Conservation (phyloP, 2,888 invertebrate genomes). For the Microchrysa polita region DNA sequence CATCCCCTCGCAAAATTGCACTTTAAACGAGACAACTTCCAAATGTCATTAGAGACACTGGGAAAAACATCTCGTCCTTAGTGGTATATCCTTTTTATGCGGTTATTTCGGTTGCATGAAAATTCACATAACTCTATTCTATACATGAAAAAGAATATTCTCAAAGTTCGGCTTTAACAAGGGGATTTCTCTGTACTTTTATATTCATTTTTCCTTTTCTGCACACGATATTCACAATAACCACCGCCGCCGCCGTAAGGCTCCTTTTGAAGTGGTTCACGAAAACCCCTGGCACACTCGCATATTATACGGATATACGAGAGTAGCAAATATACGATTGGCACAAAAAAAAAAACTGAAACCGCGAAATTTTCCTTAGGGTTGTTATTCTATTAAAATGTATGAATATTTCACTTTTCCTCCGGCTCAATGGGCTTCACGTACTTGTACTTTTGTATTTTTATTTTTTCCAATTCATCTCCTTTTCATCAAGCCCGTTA, state of each 20-base stretch:
- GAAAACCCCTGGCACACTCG: not conserved
- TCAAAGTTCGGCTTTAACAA: not conserved
- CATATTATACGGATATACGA: too few relatives aligned
- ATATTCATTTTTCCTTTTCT: too few relatives aligned
- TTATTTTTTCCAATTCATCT: not conserved
- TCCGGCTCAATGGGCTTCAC: too few relatives aligned
- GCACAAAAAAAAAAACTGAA: not conserved
- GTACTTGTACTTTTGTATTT: too few relatives aligned
- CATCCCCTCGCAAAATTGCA: not conserved
- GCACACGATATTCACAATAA: not conserved
- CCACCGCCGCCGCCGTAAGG: not conserved
- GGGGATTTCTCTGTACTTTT: too few relatives aligned
- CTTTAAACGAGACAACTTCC: not conserved
- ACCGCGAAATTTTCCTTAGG: conserved; percentile 28
- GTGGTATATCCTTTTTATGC: conserved; percentile 8
- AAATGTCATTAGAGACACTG: not conserved
- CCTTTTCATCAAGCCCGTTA: not conserved
- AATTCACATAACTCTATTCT: not conserved
- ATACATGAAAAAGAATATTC: not conserved
- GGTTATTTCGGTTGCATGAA: conserved; percentile 10
- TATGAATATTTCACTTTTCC: conserved; percentile 15
- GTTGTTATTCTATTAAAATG: conserved; percentile 26
- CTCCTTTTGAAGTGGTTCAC: not conserved
- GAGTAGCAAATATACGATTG: too few relatives aligned
- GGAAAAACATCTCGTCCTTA: not conserved